Percentiles rank a stretch among this genome's conserved stretches.
Evolutionary conservation across 2,797 vertebrate genomes (phyloP).

Genomic region (Gallinago solitaria): DNA sequence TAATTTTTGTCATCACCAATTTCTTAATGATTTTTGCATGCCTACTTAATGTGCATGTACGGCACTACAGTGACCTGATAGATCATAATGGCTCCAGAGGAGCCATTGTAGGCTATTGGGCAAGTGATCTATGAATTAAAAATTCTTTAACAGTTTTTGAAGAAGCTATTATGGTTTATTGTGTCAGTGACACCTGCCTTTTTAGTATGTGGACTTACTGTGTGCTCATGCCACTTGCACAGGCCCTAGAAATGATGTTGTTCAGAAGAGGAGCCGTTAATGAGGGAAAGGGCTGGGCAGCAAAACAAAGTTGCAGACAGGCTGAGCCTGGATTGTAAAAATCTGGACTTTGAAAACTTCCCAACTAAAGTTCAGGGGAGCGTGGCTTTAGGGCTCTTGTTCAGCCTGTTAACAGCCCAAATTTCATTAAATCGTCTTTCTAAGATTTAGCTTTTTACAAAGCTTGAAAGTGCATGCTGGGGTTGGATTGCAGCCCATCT

Average conservation of each 20-base stretch:
- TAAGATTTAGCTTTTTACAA: conserved; percentile 7
- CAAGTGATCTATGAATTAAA: conserved; percentile 73
- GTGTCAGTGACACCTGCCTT: conserved; percentile 60
- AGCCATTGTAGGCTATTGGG: conserved; percentile 67
- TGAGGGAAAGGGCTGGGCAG: neutral
- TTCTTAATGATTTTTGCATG: conserved; percentile 72
- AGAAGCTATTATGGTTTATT: conserved; percentile 45
- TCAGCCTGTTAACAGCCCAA: neutral
- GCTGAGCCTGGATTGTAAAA: neutral
- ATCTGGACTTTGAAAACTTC: neutral
- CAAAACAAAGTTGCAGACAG: neutral
- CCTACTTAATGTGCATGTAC: conserved; percentile 61
- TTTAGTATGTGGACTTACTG: conserved; percentile 23
- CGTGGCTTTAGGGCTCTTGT: neutral
- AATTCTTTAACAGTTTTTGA: conserved; percentile 65
- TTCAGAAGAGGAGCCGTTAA: neutral
- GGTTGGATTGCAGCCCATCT: conserved; percentile 17
- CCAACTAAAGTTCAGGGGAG: neutral
- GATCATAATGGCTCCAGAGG: conserved; percentile 71
- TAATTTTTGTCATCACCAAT: conserved; percentile 72
- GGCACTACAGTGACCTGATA: conserved; percentile 59
- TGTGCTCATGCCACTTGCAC: neutral
- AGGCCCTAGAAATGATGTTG: neutral
- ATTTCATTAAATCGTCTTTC: conserved; percentile 3
- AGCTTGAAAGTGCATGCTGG: conserved; percentile 11